phyloP scores from a whole-genome alignment of 2,797 vertebrate species.

The Lemur catta region DNA sequence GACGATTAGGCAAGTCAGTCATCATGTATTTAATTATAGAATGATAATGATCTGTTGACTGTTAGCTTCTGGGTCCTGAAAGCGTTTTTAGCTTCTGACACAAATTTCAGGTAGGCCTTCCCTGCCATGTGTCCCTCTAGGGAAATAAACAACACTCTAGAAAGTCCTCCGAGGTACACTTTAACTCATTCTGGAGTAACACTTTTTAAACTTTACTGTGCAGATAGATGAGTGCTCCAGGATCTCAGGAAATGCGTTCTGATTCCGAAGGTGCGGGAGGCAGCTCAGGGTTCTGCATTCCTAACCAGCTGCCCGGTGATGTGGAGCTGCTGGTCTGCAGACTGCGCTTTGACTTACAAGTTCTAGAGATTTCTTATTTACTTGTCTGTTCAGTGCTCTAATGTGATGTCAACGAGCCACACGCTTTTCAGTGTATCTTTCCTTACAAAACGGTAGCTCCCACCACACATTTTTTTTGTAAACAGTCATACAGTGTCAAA shows the following conservation, averaged over 20 bases:
- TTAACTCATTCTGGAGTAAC: background rate
- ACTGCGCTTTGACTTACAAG: background rate
- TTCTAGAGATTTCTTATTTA: background rate
- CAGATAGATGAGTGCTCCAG: background rate
- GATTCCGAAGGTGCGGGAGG: background rate
- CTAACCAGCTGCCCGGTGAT: background rate
- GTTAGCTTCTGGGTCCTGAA: background rate
- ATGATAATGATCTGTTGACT: constrained; percentile 11
- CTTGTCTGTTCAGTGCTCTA: background rate
- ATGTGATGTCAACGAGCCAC: background rate
- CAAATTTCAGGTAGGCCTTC: background rate
- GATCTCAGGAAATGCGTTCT: background rate
- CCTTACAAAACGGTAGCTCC: background rate
- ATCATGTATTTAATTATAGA: constrained; percentile 25
- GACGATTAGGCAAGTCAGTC: constrained; percentile 10
- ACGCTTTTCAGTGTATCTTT: background rate
- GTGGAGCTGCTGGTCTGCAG: background rate
- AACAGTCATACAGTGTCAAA: background rate
- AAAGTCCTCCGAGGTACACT: constrained; percentile 2
- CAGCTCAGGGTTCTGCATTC: background rate
- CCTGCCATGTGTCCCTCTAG: background rate
- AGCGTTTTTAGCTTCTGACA: constrained; percentile 4
- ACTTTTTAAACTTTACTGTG: constrained; percentile 16
- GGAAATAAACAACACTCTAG: constrained; percentile 36
- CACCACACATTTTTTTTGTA: background rate